Conservation (phyloP, 2,888 invertebrate genomes). For the Yponomeuta malinellus region DNA sequence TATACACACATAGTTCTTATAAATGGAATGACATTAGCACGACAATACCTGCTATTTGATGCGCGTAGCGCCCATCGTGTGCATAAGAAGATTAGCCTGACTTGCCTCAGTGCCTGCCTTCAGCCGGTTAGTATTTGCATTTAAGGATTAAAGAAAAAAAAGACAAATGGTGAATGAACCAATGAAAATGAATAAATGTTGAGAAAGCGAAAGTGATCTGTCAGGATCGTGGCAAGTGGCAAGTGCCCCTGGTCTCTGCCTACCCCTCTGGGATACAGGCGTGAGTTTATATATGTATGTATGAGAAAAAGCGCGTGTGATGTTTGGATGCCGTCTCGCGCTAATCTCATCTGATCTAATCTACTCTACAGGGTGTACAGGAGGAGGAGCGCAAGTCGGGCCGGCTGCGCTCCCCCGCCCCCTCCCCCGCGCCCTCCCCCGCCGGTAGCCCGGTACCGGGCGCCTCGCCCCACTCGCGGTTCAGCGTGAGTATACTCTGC, state of each 20-base stretch:
- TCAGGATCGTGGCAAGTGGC: too few species aligned
- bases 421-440: constrained; percentile 77
- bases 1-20: too few species aligned
- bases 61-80: constrained; percentile 62
- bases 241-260: too few species aligned
- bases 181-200: too few species aligned
- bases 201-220: too few species aligned
- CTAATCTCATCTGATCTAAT: background rate
- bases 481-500: background rate
- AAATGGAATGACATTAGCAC: too few species aligned
- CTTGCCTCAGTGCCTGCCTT: constrained; percentile 73
- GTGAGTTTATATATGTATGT: too few species aligned
- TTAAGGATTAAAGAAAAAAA: too few species aligned
- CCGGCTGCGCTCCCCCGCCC: constrained; percentile 80
- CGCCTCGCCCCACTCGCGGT: constrained; percentile 17
- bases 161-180: too few species aligned
- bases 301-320: too few species aligned
- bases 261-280: too few species aligned
- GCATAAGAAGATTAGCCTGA: constrained; percentile 81
- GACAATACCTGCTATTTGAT: constrained; percentile 20
- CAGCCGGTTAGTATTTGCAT: background rate
- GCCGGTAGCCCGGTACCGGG: constrained; percentile 80
- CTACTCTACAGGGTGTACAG: constrained; percentile 21
- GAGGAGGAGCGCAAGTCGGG: constrained; percentile 36
- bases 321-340: background rate